Evolutionary conservation across 2,113 vertebrate species (phyloP).

Genomic region (Hyperopisus bebe): DNA sequence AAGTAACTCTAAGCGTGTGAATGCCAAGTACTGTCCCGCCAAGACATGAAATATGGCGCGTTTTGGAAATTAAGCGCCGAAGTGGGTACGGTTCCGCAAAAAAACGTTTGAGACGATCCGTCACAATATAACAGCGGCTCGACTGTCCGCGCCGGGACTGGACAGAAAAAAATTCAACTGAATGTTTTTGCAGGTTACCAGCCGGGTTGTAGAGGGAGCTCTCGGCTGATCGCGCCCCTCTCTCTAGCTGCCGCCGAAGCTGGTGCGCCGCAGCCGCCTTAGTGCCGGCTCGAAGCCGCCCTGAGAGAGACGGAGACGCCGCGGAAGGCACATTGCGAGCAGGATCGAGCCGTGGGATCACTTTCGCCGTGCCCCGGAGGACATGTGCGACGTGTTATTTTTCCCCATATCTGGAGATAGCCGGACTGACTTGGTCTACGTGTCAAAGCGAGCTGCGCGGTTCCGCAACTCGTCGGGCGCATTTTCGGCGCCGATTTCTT

Average conservation of each 20-base stretch:
- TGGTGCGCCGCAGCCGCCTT: neutral
- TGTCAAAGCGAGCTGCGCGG: neutral
- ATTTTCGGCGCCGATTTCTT: neutral
- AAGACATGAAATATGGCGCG: neutral
- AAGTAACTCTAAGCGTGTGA: neutral
- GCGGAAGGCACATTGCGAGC: neutral
- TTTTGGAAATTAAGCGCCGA: neutral
- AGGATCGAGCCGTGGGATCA: neutral
- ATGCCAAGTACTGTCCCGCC: constrained; percentile 3
- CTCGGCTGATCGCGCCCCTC: constrained; percentile 14
- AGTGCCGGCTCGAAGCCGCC: neutral
- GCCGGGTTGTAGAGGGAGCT: constrained; percentile 28
- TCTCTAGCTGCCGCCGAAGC: neutral
- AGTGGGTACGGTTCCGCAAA: neutral
- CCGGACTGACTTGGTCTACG: neutral
- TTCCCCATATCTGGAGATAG: neutral
- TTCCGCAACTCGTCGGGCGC: neutral
- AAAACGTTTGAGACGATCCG: neutral
- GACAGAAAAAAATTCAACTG: neutral
- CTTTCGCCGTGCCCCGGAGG: neutral
- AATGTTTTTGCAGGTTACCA: constrained; percentile 20
- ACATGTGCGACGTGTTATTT: neutral
- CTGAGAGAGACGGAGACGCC: neutral
- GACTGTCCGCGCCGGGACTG: neutral
- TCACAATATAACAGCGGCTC: neutral